These are phyloP conservation scores for Eupithecia abbreviata DNA, from an alignment of 2,888 invertebrate species.

Conservation along the genomic window DNA sequence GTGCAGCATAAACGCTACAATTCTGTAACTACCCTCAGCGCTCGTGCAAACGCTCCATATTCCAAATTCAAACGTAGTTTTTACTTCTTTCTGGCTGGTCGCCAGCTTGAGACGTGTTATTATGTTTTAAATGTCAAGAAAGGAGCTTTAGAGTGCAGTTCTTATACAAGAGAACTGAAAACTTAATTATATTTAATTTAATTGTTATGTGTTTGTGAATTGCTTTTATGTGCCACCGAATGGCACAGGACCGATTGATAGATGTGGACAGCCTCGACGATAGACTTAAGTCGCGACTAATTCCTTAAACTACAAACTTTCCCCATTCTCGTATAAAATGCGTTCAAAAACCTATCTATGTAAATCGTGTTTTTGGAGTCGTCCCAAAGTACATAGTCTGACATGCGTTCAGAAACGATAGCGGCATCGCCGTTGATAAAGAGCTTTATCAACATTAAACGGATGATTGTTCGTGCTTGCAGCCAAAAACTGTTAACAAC, in stretches of 20 bases:
- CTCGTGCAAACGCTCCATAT: slow-evolving; percentile 20
- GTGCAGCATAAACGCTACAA: slow-evolving; percentile 16
- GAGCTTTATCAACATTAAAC: neutral
- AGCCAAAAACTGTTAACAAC: neutral
- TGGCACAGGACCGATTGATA: neutral
- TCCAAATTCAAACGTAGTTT: slow-evolving; percentile 40
- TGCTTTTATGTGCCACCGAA: neutral
- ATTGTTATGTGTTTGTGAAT: neutral
- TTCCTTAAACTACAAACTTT: too few species aligned
- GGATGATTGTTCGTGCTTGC: neutral
- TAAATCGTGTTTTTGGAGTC: slow-evolving; percentile 37
- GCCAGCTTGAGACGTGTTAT: slow-evolving; percentile 47
- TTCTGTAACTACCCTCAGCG: slow-evolving; percentile 26
- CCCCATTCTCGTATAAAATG: slow-evolving; percentile 14
- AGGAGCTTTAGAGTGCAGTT: slow-evolving; percentile 23
- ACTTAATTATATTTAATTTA: neutral
- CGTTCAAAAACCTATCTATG: slow-evolving; percentile 38
- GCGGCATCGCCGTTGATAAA: neutral
- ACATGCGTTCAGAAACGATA: slow-evolving; percentile 8
- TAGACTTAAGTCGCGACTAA: neutral
- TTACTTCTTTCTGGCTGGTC: slow-evolving; percentile 43
- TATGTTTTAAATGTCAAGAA: slow-evolving; percentile 42
- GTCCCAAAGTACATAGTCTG: slow-evolving; percentile 30
- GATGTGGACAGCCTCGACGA: too few species aligned
- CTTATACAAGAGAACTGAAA: slow-evolving; percentile 2